phyloP scores from a whole-genome alignment of 2,888 invertebrate species.

The Lycaena phlaeas region DNA sequence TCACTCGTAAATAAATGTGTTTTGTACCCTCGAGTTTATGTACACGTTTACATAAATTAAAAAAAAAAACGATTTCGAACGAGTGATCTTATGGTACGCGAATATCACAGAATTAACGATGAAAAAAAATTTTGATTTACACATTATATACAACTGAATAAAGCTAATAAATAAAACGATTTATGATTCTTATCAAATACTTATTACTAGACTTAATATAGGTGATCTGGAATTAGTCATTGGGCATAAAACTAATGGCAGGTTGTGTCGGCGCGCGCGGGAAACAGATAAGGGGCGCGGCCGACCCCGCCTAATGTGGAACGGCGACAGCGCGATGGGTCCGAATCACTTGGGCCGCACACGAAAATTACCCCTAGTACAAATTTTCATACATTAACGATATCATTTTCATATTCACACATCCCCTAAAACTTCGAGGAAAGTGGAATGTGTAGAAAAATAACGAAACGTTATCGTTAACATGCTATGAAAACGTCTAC shows the following conservation, averaged over 20 bases:
- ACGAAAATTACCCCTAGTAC: no score
- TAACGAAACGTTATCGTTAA: no score
- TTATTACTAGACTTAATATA: constrained; percentile 15
- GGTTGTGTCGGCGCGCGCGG: constrained; percentile 8
- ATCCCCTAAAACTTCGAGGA: no score
- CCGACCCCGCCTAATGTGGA: neutral
- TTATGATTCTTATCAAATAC: constrained; percentile 13
- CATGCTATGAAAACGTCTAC: no score
- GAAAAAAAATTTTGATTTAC: constrained; percentile 18
- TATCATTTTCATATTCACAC: no score
- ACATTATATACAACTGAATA: constrained; percentile 24
- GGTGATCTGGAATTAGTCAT: constrained; percentile 11
- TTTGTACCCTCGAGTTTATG: constrained; percentile 27
- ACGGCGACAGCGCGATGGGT: neutral
- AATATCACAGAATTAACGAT: constrained; percentile 26
- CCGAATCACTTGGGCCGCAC: constrained; percentile 1
- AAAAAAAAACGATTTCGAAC: constrained; percentile 11
- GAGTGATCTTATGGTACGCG: constrained; percentile 22
- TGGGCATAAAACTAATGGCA: constrained; percentile 18
- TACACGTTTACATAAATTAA: constrained; percentile 27
- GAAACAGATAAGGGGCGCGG: constrained; percentile 9
- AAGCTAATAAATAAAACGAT: constrained; percentile 17
- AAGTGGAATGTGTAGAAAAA: no score
- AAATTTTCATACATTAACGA: no score
- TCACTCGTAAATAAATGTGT: constrained; percentile 26